Conservation (phyloP, 2,888 invertebrate genomes). For the Argyra leucocephala region DNA sequence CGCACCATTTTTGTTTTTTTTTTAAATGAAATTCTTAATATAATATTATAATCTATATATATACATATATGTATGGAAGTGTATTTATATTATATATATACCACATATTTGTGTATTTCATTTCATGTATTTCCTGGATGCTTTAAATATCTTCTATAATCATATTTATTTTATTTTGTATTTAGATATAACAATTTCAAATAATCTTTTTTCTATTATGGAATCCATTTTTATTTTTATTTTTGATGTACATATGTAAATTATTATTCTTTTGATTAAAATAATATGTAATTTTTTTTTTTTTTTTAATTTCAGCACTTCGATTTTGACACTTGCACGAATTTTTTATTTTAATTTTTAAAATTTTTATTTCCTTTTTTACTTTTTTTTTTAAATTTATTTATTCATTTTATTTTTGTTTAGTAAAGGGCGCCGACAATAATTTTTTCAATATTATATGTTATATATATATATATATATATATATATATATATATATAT, state of each 20-base stretch:
- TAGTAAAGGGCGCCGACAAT: background rate
- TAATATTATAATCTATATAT: too few species aligned
- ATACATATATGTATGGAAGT: too few species aligned
- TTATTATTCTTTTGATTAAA: too few species aligned
- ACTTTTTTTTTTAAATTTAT: background rate
- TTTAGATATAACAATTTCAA: too few species aligned
- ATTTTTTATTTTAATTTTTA: background rate
- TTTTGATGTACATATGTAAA: background rate
- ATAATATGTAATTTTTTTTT: too few species aligned
- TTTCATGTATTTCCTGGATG: background rate
- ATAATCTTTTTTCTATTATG: background rate
- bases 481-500: too few species aligned
- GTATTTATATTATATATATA: too few species aligned
- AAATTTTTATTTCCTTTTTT: background rate
- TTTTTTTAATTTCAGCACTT: background rate
- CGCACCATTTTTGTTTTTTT: too few species aligned
- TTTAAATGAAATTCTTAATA: too few species aligned
- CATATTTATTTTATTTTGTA: too few species aligned
- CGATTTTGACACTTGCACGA: background rate
- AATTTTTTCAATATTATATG: background rate
- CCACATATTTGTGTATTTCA: too few species aligned
- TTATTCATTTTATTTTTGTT: constrained; percentile 2
- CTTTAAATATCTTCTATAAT: background rate
- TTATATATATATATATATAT: too few species aligned
- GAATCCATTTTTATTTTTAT: background rate